Evolutionary conservation across 1,140 invertebrate species (phyloP), one percentile per base, ranked within the genome.

Genomic region (Drosophila mojavensis): DNA sequence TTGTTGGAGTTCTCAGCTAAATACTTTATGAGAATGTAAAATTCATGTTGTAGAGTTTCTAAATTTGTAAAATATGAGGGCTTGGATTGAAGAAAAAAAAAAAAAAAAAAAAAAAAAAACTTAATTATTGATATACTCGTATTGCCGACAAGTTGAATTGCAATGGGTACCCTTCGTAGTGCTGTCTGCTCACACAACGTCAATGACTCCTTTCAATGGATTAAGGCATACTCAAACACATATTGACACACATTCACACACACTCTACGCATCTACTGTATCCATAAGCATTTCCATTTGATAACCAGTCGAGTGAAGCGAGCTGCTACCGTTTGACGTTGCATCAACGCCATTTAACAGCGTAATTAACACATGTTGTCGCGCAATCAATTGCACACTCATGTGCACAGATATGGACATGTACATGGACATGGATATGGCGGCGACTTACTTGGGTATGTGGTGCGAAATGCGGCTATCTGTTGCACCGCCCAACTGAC

Each of bases 361-460:
- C 83, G 82, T 80, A 86, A 86, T 86, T 86, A 86, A 86, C 83
- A 86, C 83, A 86, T 86, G 83, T 86, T 86, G 79, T 88, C 76
- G 77, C 84, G 79, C 84, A 89, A 83, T 79, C 83, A 70, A 89
- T 86, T 86, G 83, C 64, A 88, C 83, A 89, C 82, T 74, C 82
- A 85, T 86, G 64, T 15, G 20, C 66, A 54, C 67, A 30, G 60
- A 75, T 75, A 71, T 75, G 67, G 73, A 71, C 67, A 71, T 74
- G 67, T 45, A 75, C 56, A 70, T 64, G 74, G 74, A 78, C 74
- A 71, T 70, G 59, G 79, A 86, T 76, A 73, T 70, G 69, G 50
- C 59, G 66, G 50, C 63, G 33, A 70, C 82, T 56, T 86, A 73
- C 64, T 81, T 61, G 81, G 81, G 70, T 77, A 86, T 81, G 67